phyloP scores from a whole-genome alignment of 2,113 vertebrate genomes.

The Ascaphus truei region DNA sequence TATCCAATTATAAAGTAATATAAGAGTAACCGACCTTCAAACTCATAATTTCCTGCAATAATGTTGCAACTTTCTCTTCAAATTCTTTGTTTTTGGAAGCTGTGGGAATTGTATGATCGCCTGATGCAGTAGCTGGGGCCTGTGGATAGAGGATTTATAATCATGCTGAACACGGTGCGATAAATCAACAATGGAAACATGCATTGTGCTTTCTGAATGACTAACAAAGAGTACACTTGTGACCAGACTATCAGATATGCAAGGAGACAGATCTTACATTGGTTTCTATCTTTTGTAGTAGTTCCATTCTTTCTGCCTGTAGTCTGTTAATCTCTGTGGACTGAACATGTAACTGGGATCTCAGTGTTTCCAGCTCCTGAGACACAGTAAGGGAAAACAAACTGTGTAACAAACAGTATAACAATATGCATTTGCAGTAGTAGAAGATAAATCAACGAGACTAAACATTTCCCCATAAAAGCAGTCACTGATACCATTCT shows the following conservation, averaged over 20 bases:
- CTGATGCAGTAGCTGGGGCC: conserved; percentile 24
- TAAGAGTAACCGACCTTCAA: conserved; percentile 71
- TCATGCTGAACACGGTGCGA: neutral
- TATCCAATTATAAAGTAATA: too few relatives aligned
- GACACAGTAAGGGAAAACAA: conserved; percentile 33
- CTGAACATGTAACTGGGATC: conserved; percentile 71
- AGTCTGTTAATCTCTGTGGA: conserved; percentile 72
- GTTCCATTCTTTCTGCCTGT: conserved; percentile 75
- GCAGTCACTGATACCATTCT: too few relatives aligned
- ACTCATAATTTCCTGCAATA: conserved; percentile 68
- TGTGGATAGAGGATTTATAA: neutral
- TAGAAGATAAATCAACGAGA: too few relatives aligned
- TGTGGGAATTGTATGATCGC: conserved; percentile 37
- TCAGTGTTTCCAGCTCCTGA: conserved; percentile 79
- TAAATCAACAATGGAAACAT: too few relatives aligned
- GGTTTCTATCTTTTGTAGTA: conserved; percentile 63
- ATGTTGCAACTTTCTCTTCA: conserved; percentile 64
- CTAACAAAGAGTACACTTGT: neutral
- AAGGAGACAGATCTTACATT: conserved; percentile 45
- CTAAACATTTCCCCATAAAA: too few relatives aligned
- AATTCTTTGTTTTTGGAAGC: conserved; percentile 53
- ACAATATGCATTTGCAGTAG: too few relatives aligned
- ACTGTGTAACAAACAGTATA: too few relatives aligned
- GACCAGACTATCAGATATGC: neutral
- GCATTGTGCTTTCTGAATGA: too few relatives aligned